These are phyloP conservation scores for Mizuhopecten yessoensis DNA, from an alignment of 1,140 invertebrate genomes.

Conservation along the genomic window DNA sequence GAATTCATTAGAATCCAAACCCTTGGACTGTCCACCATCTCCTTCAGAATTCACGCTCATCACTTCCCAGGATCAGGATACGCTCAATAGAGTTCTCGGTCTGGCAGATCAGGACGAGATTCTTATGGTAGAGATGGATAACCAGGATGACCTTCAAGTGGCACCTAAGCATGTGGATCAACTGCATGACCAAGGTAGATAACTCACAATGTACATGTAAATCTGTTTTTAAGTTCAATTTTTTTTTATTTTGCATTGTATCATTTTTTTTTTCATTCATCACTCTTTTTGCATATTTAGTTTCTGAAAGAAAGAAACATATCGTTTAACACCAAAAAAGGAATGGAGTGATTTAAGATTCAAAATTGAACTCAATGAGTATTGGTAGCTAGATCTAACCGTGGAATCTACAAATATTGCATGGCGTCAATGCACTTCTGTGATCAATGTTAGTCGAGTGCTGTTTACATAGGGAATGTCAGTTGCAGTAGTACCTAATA, in stretches of 20 bases:
- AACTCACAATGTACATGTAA: conserved; percentile 34
- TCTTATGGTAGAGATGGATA: neutral
- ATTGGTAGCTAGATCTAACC: neutral
- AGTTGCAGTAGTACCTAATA: neutral
- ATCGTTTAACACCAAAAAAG: neutral
- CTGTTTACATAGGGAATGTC: neutral
- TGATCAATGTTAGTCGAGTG: neutral
- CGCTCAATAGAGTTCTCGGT: conserved; percentile 70
- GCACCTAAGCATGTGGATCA: neutral
- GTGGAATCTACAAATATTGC: neutral
- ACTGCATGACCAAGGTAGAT: conserved; percentile 55
- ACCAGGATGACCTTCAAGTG: neutral
- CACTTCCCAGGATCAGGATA: conserved; percentile 79
- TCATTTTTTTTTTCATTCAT: conserved; percentile 32
- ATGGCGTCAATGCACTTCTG: neutral
- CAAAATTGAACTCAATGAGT: neutral
- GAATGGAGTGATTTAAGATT: neutral
- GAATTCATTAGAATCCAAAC: conserved; percentile 43
- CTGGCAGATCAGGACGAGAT: conserved; percentile 57
- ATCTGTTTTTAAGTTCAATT: neutral
- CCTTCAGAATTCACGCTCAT: conserved; percentile 81
- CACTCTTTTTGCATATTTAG: conserved; percentile 24
- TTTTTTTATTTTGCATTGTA: conserved; percentile 29
- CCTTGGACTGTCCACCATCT: conserved; percentile 77
- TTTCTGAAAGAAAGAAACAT: neutral